Conservation (phyloP, 2,888 invertebrate species). For the Parnassius smintheus region DNA sequence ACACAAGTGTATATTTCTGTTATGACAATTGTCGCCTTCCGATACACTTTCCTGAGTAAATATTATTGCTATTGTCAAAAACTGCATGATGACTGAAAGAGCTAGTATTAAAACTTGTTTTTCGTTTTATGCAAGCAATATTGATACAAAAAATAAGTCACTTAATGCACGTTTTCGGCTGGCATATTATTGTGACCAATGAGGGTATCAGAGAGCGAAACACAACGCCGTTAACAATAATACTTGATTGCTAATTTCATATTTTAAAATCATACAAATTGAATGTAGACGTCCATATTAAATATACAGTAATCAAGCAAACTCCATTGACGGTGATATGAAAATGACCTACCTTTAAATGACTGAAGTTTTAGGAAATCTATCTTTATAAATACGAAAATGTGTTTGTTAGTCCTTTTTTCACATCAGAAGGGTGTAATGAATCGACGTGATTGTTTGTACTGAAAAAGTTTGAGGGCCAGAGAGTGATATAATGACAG, state of each 20-base stretch:
- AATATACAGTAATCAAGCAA: constrained; percentile 26
- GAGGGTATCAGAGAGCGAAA: constrained; percentile 41
- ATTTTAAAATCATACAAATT: constrained; percentile 33
- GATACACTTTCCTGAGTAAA: neutral
- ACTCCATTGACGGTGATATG: constrained; percentile 4
- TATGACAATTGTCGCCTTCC: too few species aligned
- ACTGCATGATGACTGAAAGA: constrained; percentile 4
- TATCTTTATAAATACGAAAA: too few species aligned
- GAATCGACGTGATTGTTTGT: too few species aligned
- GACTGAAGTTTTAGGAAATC: too few species aligned
- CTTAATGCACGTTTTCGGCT: constrained; percentile 2
- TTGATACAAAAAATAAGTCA: neutral
- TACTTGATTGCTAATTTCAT: constrained; percentile 42
- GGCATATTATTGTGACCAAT: constrained; percentile 11
- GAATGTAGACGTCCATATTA: constrained; percentile 38
- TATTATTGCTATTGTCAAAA: constrained; percentile 17
- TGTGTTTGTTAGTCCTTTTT: too few species aligned
- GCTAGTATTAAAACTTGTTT: neutral
- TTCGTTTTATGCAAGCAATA: neutral
- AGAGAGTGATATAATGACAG: neutral
- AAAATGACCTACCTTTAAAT: too few species aligned
- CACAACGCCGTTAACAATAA: constrained; percentile 35
- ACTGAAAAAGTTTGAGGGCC: neutral
- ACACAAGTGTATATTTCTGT: neutral
- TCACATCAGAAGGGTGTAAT: too few species aligned